Base-by-base conservation (phyloP, 1,140 invertebrate genomes). In the Trichonephila clavata region DNA sequence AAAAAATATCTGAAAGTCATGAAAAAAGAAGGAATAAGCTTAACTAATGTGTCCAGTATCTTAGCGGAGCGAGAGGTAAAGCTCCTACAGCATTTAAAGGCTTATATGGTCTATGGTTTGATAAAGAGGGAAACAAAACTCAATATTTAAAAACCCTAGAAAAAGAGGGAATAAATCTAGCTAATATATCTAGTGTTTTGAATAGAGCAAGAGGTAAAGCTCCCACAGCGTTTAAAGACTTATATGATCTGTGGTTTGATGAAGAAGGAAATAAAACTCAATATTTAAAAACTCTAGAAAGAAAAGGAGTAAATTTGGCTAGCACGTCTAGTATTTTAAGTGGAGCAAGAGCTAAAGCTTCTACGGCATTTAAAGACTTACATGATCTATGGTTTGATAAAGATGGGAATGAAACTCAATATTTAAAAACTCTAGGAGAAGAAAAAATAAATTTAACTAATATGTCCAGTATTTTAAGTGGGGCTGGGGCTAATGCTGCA, bases 201-300 rank as follows among this genome's bases (percentile, higher is more conserved):
- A 63, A 59, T 57, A 13, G 32, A 68, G 20, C 90, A 68, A 63
- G 81, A 68, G 43, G 10, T 86, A 84, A 59, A 71, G 80, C 90
- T 68, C 4, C 59, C 0, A 84, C 68, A 92, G 60, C 50, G 71
- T 92, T 92, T 86, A 91, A 91, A 61, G 60, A 61, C 57, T 91
- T 91, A 63, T 91, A 91, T 90, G 68, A 90, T 27, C 21, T 91
- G 0, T 91, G 71, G 90, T 84, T 60, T 90, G 88, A 90, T 90
- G 88, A 43, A 14, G 24, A 77, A 24, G 88, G 88, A 90, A 80
- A 77, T 59, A 90, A 59, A 90, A 90, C 43, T 10, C 65, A 80
- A 77, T 90, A 24, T 59, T 59, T 59, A 16, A 71, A 77, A 80
- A 80, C 50, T 91, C 77, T 83, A 32, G 77, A 61, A 81, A 43